Conservation (phyloP, 2,797 vertebrate genomes). For the Lagocephalus sceleratus region DNA sequence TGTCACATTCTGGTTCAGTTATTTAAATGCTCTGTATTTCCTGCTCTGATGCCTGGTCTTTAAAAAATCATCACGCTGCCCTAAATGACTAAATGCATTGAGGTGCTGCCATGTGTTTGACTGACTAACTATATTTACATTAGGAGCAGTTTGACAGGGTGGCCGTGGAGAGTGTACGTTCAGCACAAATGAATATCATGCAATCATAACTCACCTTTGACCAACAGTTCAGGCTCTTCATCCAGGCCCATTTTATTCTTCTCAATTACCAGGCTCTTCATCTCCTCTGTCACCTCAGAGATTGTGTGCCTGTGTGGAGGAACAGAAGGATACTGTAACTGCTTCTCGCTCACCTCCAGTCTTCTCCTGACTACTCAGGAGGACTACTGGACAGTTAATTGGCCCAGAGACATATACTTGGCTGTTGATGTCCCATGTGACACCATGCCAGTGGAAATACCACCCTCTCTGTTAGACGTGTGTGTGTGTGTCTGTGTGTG, state of each 20-base stretch:
- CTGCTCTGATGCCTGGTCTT: too few species aligned
- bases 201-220: constrained; percentile 85
- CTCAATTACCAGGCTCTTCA: constrained; percentile 87
- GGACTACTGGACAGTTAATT: constrained; percentile 50
- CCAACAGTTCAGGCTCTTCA: constrained; percentile 83
- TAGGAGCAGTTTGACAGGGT: too few species aligned
- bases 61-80: too few species aligned
- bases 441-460: constrained; percentile 44
- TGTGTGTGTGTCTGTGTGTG: too few species aligned
- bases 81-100: too few species aligned
- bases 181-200: not conserved
- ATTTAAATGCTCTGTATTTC: too few species aligned
- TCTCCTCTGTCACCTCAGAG: constrained; percentile 84
- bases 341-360: constrained; percentile 35
- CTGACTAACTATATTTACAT: too few species aligned
- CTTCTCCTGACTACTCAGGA: constrained; percentile 41
- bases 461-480: constrained; percentile 37
- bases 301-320: constrained; percentile 70
- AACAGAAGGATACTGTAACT: constrained; percentile 58
- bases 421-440: constrained; percentile 27
- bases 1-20: too few species aligned
- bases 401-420: constrained; percentile 50
- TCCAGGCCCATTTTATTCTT: constrained; percentile 80
- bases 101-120: too few species aligned
- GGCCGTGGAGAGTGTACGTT: too few species aligned